Base-by-base conservation (phyloP, 2,888 invertebrate genomes). In the Brenthis hecate region DNA sequence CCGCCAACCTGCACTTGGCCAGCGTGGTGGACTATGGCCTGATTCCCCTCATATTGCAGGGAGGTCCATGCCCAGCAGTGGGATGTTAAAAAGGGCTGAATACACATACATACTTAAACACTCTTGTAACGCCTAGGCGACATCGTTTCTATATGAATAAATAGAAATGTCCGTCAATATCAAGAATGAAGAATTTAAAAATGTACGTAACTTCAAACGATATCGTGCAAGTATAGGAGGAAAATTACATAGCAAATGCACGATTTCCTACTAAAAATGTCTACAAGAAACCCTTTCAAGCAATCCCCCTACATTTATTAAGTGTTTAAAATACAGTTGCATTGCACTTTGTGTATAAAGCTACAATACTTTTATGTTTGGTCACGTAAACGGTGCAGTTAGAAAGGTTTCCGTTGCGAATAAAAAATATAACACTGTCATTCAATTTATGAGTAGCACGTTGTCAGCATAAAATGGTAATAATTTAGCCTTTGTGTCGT, bases 311-410 rank as follows among this genome's bases (percentile, higher is more conserved):
- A 60, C 65, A 68, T 71, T 72, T 71, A 73, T 73, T 76, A 73
- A 70, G 68, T 71, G 70, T 67, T 69, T 73, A 71, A 71, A 74
- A 74, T 73, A 69, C 67, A 74, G 63, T 73, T 57, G 72, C 66
- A 66, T 60, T 71, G 68, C 72, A 70, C 68, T 71, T 72, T 66
- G 65, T 64, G 54, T 63, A 58, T 63, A 68, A 73, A 73, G 69
- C 60, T 69, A 69, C 68, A 62, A 69, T 68, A 66, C 65, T 66
- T 72, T 74, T 71, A 65, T 74, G 69, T 73, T 73, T 72, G 69
- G 72, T 74, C 72, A 71, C 71, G 73, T 72, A 70, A 73, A 69
- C 66, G 65, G 60, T 70, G 66, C 65, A 66, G 64, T 56, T 71
- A 60, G 68, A 68, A 69, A 56, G 67, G 57, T 69, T 73, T 69